These are phyloP conservation scores for Telmatochromis sp. DNA, from an alignment of 2,113 vertebrate species.

Conservation along the genomic window DNA sequence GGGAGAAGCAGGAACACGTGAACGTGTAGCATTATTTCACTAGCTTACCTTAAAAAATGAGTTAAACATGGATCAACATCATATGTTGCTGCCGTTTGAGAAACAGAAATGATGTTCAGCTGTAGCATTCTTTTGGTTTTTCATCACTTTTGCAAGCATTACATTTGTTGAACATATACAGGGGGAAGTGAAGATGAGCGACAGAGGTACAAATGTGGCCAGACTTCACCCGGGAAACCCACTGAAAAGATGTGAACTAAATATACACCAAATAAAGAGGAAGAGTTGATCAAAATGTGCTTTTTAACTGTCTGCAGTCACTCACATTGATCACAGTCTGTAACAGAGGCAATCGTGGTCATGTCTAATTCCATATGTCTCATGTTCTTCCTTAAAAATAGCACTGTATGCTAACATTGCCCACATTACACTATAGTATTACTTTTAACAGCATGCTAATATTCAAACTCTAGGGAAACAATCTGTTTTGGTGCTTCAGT, in stretches of 20 bases:
- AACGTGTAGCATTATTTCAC: not conserved
- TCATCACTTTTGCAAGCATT: not conserved
- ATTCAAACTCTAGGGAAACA: constrained; percentile 7
- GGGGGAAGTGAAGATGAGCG: not conserved
- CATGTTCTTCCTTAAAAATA: not conserved
- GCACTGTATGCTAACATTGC: not conserved
- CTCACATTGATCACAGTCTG: not conserved
- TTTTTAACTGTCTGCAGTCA: not conserved
- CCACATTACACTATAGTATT: not conserved
- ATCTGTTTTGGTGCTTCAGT: constrained; percentile 18
- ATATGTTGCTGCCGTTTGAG: not conserved
- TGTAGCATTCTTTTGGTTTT: not conserved
- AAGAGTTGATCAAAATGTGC: not conserved
- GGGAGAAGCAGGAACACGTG: not conserved
- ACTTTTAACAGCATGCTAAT: constrained; percentile 3
- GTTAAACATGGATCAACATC: not conserved
- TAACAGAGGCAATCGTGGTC: not conserved
- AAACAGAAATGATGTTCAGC: not conserved
- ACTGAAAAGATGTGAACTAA: not conserved
- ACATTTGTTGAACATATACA: not conserved
- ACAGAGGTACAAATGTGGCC: not conserved
- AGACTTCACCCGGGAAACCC: not conserved
- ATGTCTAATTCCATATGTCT: not conserved
- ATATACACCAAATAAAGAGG: not conserved
- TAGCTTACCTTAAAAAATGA: not conserved